Base-by-base conservation (phyloP, 2,797 vertebrate genomes). In the Saxicola maurus region DNA sequence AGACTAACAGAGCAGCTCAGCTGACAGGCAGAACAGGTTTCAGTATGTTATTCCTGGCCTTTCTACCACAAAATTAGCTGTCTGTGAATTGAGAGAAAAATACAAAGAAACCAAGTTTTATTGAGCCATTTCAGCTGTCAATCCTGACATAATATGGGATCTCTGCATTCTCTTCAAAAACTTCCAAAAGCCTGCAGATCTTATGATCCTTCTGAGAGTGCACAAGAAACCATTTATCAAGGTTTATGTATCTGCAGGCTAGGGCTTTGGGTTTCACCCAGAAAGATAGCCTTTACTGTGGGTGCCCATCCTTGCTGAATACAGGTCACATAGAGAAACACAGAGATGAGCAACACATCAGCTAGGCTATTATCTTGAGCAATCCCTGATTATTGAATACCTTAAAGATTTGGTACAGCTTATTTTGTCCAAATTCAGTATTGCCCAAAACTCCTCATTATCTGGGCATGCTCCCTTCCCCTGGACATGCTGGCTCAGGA, bases 1-100 rank as follows among this genome's bases (percentile, higher is more conserved):
- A 80, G 28, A 84, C 74, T 72, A 84, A 64, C 30, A 85, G 12
- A 90, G 57, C 16, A 80, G 37, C 45, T 87, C 49, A 85, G 24
- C 56, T 92, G 81, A 88, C 86, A 87, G 60, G 88, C 45, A 73
- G 40, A 88, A 91, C 90, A 86, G 75, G 92, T 91, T 92, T 91
- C 56, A 60, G 18, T 64, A 25, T 66, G 45, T 23, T 82, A 8
- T 56, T 92, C 56, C 56, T 76, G 75, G 59, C 19, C 6, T 62
- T 91, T 94, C 60, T 88, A 35, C 40, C 33, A 55, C 64, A 79
- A 64, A 84, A 82, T 76, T 31, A 66, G 16, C 13, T 60, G 21
- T 49, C 37, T 60, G 18, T 45, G 56, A 76, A 84, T 64, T 17
- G 17, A 69, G 27, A 35, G 15, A 42, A 91, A 82, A 88, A 13